Evolutionary conservation across 2,888 invertebrate genomes (phyloP).

Genomic region (Ceramica pisi): DNA sequence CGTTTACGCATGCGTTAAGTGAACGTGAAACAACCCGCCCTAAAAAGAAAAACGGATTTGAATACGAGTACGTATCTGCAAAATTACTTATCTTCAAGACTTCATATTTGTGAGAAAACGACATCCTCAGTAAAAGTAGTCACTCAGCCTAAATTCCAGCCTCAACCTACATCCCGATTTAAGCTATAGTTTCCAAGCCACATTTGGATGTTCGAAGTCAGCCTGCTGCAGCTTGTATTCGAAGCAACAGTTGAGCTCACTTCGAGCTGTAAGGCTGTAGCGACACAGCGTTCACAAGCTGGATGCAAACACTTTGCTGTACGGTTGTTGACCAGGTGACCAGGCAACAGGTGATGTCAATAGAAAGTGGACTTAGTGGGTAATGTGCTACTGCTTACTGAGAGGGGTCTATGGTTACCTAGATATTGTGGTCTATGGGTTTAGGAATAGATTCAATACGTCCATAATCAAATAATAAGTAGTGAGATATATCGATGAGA

Average conservation of each 20-base stretch:
- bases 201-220: conserved; percentile 17
- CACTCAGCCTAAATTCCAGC: neutral
- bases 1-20: no score
- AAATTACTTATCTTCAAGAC: no score
- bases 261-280: conserved; percentile 36
- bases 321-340: neutral
- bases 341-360: conserved; percentile 33
- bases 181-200: conserved; percentile 10
- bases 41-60: no score
- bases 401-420: no score
- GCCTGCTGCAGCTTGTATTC: conserved; percentile 24
- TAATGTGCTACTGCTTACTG: neutral
- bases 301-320: conserved; percentile 28
- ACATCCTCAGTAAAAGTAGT: no score
- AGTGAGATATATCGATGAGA: no score
- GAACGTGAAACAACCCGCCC: no score
- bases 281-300: conserved; percentile 35
- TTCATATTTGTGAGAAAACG: no score
- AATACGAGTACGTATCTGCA: no score
- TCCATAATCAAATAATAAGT: no score
- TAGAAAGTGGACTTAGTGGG: neutral
- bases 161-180: neutral
- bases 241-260: conserved; percentile 51
- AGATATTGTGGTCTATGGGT: neutral
- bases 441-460: neutral